Conservation (phyloP, 2,113 vertebrate species). For the Andinoacara biseriatus region DNA sequence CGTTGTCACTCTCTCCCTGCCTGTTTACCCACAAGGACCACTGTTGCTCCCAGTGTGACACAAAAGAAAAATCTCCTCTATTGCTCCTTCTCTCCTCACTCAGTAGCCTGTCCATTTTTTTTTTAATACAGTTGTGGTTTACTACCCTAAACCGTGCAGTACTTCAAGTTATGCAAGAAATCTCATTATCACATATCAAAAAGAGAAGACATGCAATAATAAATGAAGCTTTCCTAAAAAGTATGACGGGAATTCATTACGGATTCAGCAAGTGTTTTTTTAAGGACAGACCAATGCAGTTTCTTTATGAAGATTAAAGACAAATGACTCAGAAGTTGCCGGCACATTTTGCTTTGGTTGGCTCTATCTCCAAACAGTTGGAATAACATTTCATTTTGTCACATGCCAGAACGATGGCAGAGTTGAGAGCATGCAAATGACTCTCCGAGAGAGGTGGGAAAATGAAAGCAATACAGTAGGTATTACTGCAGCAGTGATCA, state of each 20-base stretch:
- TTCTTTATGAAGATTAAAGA: conserved; percentile 41
- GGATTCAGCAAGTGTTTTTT: conserved; percentile 23
- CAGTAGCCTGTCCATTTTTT: background rate
- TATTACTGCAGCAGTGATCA: background rate
- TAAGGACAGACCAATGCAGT: conserved; percentile 20
- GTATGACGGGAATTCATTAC: background rate
- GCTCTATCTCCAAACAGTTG: conserved; percentile 34
- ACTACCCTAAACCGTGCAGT: background rate
- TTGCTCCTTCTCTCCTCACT: background rate
- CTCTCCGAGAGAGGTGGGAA: background rate
- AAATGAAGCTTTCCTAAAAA: conserved; percentile 12
- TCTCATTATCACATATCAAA: fast-evolving
- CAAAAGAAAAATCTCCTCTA: background rate
- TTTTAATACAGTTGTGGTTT: background rate
- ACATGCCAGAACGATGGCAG: conserved; percentile 40
- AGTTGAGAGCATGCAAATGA: background rate
- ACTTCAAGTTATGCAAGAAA: background rate
- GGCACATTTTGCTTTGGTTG: conserved; percentile 39
- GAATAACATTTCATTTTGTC: conserved; percentile 29
- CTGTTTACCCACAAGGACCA: conserved; percentile 64
- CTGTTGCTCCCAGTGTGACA: background rate
- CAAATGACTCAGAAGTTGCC: background rate
- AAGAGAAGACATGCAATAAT: background rate
- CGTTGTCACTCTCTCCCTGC: conserved; percentile 48
- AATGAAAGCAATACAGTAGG: background rate